Evolutionary conservation across 2,113 vertebrate species (phyloP).

Genomic region (Ceyx margarethae): DNA sequence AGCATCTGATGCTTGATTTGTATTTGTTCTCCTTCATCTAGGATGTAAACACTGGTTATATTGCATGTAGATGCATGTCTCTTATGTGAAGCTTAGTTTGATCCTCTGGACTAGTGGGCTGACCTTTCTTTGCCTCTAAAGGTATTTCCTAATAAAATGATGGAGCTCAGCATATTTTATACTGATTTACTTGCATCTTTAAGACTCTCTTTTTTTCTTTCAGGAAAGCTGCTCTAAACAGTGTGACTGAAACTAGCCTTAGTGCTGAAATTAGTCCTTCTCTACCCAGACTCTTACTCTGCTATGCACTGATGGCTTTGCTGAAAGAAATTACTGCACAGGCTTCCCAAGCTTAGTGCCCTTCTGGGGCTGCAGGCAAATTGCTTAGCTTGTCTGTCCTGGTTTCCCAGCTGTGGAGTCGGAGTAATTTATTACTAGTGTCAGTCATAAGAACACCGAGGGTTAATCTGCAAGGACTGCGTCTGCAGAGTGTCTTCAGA

Average conservation of each 20-base stretch:
- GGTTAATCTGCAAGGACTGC: conserved; percentile 9
- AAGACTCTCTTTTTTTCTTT: not conserved
- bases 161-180: not conserved
- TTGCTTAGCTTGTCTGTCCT: conserved; percentile 41
- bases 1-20: not conserved
- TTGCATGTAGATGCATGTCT: not conserved
- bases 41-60: not conserved
- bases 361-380: conserved; percentile 14
- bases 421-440: conserved; percentile 15
- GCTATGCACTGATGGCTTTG: conserved; percentile 22
- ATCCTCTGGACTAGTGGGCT: not conserved
- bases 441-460: not conserved
- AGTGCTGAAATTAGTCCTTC: not conserved
- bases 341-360: conserved; percentile 27
- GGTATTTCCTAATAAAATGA: not conserved
- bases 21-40: not conserved
- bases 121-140: not conserved
- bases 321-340: not conserved
- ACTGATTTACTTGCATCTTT: not conserved
- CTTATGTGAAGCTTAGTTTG: not conserved
- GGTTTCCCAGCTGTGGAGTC: conserved; percentile 34
- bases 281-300: not conserved
- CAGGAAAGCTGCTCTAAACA: not conserved
- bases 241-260: not conserved
- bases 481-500: not conserved